Conservation (phyloP, 2,797 vertebrate genomes). For the Galaxias olidus region DNA sequence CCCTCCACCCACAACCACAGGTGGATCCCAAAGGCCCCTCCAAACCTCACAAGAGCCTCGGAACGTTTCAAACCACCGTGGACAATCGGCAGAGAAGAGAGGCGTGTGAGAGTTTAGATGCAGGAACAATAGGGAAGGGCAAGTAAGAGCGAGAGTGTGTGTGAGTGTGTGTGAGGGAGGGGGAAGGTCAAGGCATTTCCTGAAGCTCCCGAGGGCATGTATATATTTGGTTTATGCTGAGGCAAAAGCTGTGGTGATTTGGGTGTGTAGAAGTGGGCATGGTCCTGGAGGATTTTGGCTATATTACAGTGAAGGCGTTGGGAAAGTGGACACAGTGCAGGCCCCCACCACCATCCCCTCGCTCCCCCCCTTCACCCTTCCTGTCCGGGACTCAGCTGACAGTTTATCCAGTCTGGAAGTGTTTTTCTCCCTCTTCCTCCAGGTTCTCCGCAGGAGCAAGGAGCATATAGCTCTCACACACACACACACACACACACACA, state of each 20-base stretch:
- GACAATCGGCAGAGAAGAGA: no score
- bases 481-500: slow-evolving; percentile 18
- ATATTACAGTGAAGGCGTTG: slow-evolving; percentile 47
- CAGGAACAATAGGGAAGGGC: not conserved
- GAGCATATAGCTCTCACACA: slow-evolving; percentile 80
- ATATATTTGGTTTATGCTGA: slow-evolving; percentile 70
- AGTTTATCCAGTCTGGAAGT: slow-evolving; percentile 61
- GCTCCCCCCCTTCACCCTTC: no score
- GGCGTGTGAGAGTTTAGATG: not conserved
- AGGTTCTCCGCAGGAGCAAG: slow-evolving; percentile 76
- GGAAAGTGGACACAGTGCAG: slow-evolving; percentile 28
- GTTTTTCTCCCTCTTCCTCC: slow-evolving; percentile 46
- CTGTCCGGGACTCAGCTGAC: slow-evolving; percentile 40
- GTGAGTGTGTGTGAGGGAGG: slow-evolving; percentile 28
- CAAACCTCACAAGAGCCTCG: slow-evolving; percentile 20
- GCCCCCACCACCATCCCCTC: slow-evolving; percentile 61
- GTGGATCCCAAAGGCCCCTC: not conserved
- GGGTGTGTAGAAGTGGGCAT: slow-evolving; percentile 48
- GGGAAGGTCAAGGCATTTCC: slow-evolving; percentile 82
- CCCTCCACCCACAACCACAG: slow-evolving; percentile 8
- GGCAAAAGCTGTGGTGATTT: slow-evolving; percentile 63
- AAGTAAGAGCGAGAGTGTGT: not conserved
- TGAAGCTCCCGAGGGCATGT: slow-evolving; percentile 76
- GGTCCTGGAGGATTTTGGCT: slow-evolving; percentile 82
- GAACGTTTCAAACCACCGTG: not conserved